Percentiles rank a stretch among this genome's conserved stretches.
These are phyloP conservation scores for Miltochrista miniata DNA, from an alignment of 2,888 invertebrate genomes.

Conservation along the genomic window DNA sequence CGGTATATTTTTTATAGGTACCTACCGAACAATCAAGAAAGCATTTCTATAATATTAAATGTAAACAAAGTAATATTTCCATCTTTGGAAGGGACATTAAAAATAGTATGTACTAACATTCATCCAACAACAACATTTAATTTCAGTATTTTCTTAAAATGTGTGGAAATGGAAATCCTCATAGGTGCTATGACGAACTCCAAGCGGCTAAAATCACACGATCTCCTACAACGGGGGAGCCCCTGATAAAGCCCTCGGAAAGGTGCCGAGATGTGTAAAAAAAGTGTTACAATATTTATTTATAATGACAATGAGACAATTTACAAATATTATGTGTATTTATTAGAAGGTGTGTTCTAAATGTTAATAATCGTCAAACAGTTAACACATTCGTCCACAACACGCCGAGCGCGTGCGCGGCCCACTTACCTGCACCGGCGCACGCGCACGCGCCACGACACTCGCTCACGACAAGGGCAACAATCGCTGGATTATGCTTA, in stretches of 20 bases:
- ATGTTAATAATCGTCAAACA: background rate
- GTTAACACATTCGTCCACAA: background rate
- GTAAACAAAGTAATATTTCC: background rate
- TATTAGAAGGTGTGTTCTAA: background rate
- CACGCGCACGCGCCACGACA: conserved; percentile 10
- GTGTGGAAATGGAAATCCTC: too few relatives aligned
- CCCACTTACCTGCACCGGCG: conserved; percentile 10
- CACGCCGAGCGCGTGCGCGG: conserved; percentile 1
- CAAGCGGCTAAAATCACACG: too few relatives aligned
- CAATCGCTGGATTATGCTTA: conserved; percentile 3
- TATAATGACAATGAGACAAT: too few relatives aligned
- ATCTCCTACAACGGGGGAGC: too few relatives aligned
- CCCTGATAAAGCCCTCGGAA: too few relatives aligned
- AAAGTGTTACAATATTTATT: too few relatives aligned
- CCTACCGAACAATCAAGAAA: background rate
- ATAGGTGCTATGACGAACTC: too few relatives aligned
- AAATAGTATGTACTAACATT: background rate
- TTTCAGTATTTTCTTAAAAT: too few relatives aligned
- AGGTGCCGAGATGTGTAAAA: too few relatives aligned
- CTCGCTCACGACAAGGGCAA: conserved; percentile 26
- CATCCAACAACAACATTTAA: background rate
- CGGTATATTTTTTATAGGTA: background rate
- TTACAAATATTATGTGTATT: too few relatives aligned
- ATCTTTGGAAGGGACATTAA: background rate
- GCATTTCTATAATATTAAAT: background rate